Conservation (phyloP, 1,140 invertebrate species). For the Macrocentrus cingulum region DNA sequence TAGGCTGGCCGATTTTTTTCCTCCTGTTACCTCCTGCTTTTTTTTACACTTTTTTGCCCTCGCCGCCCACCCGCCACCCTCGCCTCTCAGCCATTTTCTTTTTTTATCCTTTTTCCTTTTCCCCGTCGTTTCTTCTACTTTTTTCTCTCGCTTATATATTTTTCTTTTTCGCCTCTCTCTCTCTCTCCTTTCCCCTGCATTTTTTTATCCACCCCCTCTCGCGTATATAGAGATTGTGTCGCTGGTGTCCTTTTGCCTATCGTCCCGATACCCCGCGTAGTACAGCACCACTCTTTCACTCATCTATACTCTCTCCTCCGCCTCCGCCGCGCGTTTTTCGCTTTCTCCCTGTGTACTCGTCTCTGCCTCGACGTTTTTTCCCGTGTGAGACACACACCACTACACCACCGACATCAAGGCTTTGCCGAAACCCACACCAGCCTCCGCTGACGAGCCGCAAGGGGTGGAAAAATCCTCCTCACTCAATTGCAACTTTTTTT, state of each 20-base stretch:
- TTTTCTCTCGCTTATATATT: conserved; percentile 28
- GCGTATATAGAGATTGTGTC: too few species aligned
- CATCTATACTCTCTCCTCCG: conserved; percentile 5
- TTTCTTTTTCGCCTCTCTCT: conserved; percentile 37
- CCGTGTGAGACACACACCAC: neutral
- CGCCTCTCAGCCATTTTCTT: conserved; percentile 25
- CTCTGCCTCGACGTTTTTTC: conserved; percentile 10
- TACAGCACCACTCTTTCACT: conserved; percentile 4
- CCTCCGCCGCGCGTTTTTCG: conserved; percentile 3
- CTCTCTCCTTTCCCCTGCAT: neutral
- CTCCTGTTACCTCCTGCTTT: conserved; percentile 51
- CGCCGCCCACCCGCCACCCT: conserved; percentile 30
- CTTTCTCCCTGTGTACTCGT: conserved; percentile 27
- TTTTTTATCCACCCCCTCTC: conserved; percentile 3
- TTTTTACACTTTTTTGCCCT: conserved; percentile 47
- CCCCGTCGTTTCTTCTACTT: conserved; percentile 32
- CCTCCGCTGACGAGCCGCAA: conserved; percentile 13
- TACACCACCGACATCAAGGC: neutral
- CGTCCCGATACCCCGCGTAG: conserved; percentile 22
- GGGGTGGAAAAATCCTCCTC: conserved; percentile 15
- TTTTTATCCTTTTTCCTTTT: conserved; percentile 4
- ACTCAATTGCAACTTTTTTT: neutral
- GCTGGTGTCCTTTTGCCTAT: conserved; percentile 33
- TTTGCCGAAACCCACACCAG: conserved; percentile 16
- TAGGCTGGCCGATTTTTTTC: conserved; percentile 53